A percentile compares a stretch with the other conserved stretches of the same genome.
These are phyloP conservation scores for Drosophila hamatofila DNA, from an alignment of 2,888 invertebrate species.

Conservation along the genomic window DNA sequence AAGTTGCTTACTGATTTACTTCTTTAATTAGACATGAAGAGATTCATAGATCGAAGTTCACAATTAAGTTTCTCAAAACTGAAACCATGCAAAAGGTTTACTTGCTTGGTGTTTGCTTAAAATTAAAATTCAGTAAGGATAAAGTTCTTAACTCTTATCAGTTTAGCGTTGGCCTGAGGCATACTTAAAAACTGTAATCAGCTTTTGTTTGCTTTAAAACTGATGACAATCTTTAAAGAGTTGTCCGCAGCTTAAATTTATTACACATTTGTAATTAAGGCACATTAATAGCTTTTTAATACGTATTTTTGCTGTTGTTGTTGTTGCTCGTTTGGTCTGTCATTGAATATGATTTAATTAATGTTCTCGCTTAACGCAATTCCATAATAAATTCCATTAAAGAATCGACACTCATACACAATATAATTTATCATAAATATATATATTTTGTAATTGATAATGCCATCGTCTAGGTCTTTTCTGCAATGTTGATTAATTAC, in stretches of 20 bases:
- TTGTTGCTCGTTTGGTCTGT: constrained; percentile 27
- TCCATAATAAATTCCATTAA: constrained; percentile 70
- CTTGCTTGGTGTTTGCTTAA: too few relatives aligned
- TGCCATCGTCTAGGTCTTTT: constrained; percentile 68
- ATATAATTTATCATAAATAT: constrained; percentile 66
- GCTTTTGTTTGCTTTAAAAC: too few relatives aligned
- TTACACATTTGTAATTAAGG: constrained; percentile 35
- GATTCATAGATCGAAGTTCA: too few relatives aligned
- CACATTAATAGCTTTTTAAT: constrained; percentile 56
- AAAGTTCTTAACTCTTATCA: too few relatives aligned
- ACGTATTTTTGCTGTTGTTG: background rate
- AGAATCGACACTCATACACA: constrained; percentile 52
- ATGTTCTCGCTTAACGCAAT: constrained; percentile 61
- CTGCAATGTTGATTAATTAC: constrained; percentile 72
- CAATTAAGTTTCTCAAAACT: too few relatives aligned
- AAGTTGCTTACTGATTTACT: too few relatives aligned
- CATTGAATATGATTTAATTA: constrained; percentile 65
- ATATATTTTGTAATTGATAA: constrained; percentile 74
- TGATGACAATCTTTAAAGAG: constrained; percentile 3
- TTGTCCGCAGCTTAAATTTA: constrained; percentile 15
- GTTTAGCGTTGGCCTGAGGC: background rate
- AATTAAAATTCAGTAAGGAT: too few relatives aligned
- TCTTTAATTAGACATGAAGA: too few relatives aligned
- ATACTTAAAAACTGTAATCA: background rate
- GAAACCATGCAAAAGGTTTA: too few relatives aligned